phyloP scores from a whole-genome alignment of 2,797 vertebrate genomes.

The Sebastes steindachneri region DNA sequence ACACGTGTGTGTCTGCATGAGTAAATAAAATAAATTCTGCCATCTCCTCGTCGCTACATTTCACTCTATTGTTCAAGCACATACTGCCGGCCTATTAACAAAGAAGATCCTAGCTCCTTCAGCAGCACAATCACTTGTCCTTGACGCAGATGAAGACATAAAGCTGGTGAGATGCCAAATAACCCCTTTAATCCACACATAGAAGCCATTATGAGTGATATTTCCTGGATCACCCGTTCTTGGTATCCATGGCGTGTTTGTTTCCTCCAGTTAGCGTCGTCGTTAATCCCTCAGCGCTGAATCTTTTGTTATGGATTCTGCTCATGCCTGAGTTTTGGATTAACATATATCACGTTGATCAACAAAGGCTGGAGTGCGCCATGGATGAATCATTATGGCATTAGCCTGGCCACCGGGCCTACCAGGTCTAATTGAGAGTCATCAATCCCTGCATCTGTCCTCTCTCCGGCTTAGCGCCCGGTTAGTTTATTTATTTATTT shows the following conservation, averaged over 20 bases:
- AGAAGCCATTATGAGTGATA: slow-evolving; percentile 40
- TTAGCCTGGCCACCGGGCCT: slow-evolving; percentile 64
- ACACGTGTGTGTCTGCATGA: not conserved
- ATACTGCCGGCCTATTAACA: not conserved
- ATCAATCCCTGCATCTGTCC: slow-evolving; percentile 71
- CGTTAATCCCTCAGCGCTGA: slow-evolving; percentile 58
- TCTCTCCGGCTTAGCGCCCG: slow-evolving; percentile 40
- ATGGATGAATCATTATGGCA: slow-evolving; percentile 76
- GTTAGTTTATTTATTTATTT: slow-evolving; percentile 60
- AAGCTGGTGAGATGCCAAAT: slow-evolving; percentile 36
- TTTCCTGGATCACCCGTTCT: slow-evolving; percentile 42
- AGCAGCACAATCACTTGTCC: slow-evolving; percentile 36
- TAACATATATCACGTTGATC: slow-evolving; percentile 77
- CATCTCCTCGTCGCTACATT: not conserved
- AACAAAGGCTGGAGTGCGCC: slow-evolving; percentile 66
- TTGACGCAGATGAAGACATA: slow-evolving; percentile 57
- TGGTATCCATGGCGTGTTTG: slow-evolving; percentile 44
- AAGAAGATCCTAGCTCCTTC: not conserved
- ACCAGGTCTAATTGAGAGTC: slow-evolving; percentile 75
- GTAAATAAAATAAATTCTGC: not conserved
- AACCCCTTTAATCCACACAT: slow-evolving; percentile 46
- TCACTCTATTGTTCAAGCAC: not conserved
- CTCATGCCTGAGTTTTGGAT: slow-evolving; percentile 68
- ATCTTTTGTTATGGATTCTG: slow-evolving; percentile 70
- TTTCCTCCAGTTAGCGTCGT: slow-evolving; percentile 54